A percentile compares a stretch with the other conserved stretches of the same genome.
Evolutionary conservation across 2,888 invertebrate species (phyloP).

Genomic region (Ectemnius cavifrons): DNA sequence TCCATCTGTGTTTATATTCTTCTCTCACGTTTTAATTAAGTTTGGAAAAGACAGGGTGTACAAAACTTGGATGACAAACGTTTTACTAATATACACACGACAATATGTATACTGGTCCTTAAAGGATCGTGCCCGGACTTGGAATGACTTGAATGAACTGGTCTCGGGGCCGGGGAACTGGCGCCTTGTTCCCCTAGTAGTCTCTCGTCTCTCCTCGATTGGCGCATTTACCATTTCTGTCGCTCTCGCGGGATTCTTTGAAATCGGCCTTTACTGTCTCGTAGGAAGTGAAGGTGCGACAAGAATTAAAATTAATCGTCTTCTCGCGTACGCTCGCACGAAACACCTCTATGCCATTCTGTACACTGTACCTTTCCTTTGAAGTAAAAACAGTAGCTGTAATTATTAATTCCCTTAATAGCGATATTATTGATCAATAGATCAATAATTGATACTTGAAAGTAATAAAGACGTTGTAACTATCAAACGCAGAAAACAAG

Average conservation of each 20-base stretch:
- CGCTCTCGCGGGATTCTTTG: constrained; percentile 55
- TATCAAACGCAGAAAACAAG: too few species aligned
- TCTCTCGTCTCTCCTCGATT: constrained; percentile 23
- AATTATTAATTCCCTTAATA: too few species aligned
- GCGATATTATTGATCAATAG: too few species aligned
- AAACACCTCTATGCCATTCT: not conserved
- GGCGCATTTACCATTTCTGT: constrained; percentile 21
- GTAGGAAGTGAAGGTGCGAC: constrained; percentile 66
- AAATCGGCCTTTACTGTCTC: constrained; percentile 51
- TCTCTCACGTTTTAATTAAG: not conserved
- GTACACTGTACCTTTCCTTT: not conserved
- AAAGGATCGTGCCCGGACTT: constrained; percentile 52
- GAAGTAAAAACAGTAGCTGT: too few species aligned
- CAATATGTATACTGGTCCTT: constrained; percentile 27
- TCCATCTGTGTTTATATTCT: too few species aligned
- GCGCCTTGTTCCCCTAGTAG: constrained; percentile 42
- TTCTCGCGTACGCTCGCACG: constrained; percentile 27
- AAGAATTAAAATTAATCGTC: constrained; percentile 69
- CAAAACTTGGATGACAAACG: constrained; percentile 21
- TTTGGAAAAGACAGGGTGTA: not conserved
- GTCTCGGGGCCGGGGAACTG: constrained; percentile 32
- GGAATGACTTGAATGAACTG: constrained; percentile 50
- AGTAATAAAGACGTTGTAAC: too few species aligned
- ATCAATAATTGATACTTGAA: too few species aligned
- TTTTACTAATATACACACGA: constrained; percentile 49